These are phyloP conservation scores for Cassiopea xamachana DNA, from an alignment of 30 jellyfish, hydroid and myxozoan species.

Conservation along the genomic window DNA sequence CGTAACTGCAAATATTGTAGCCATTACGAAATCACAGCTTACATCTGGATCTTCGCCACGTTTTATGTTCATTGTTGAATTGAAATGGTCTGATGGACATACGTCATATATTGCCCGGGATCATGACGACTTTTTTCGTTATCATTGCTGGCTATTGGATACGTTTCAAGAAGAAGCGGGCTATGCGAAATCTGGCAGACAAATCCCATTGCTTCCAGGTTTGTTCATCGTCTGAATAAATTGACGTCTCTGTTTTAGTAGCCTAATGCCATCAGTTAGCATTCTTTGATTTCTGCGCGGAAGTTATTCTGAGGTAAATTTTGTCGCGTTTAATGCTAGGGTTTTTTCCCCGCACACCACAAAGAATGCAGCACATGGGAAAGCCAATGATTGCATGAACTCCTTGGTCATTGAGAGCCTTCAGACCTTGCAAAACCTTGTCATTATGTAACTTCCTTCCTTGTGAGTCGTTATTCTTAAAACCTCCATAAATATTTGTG, in stretches of 20 bases:
- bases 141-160: constrained; percentile 78
- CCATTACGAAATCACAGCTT: constrained; percentile 35
- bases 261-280: neutral
- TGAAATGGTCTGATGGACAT: constrained; percentile 55
- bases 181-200: neutral
- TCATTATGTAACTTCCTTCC: no score
- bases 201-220: constrained; percentile 78
- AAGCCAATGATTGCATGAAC: no score
- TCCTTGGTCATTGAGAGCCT: no score
- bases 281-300: no score
- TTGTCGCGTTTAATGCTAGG: no score
- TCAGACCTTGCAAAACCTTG: no score
- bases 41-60: constrained; percentile 65
- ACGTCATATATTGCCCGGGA: constrained; percentile 49
- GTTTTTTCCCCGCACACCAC: no score
- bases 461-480: no score
- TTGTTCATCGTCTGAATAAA: neutral
- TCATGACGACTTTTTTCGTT: constrained; percentile 72
- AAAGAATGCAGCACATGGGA: no score
- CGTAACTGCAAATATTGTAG: constrained; percentile 3
- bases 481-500: no score
- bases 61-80: constrained; percentile 49
- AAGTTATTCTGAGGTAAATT: no score
- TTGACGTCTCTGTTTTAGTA: no score
- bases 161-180: constrained; percentile 73